phyloP scores from a whole-genome alignment of 1,140 invertebrate genomes.

The Trichoplusia ni region DNA sequence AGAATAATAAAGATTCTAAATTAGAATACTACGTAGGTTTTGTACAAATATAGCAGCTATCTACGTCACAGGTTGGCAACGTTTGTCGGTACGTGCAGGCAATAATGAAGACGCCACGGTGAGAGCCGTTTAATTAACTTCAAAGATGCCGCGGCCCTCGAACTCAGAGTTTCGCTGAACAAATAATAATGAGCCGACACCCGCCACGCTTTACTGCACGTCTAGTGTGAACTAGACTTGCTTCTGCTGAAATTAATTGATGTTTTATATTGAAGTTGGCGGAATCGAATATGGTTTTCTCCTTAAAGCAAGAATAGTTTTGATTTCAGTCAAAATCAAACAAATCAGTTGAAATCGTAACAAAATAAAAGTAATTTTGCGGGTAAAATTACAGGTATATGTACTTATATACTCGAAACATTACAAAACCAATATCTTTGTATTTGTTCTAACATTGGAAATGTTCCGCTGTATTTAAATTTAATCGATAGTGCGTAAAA shows the following conservation, averaged over 20 bases:
- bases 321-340: too few species aligned
- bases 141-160: conserved; percentile 48
- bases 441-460: too few species aligned
- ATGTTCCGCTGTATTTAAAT: too few species aligned
- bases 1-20: too few species aligned
- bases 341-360: too few species aligned
- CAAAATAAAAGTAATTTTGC: too few species aligned
- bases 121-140: conserved; percentile 66
- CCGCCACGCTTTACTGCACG: conserved; percentile 28
- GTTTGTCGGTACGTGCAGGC: conserved; percentile 18
- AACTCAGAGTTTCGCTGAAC: conserved; percentile 49
- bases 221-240: conserved; percentile 31
- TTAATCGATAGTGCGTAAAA: too few species aligned
- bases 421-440: too few species aligned
- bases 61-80: conserved; percentile 17
- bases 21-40: conserved; percentile 9
- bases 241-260: conserved; percentile 17
- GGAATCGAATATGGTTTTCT: not conserved
- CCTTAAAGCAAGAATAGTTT: not conserved
- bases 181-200: conserved; percentile 56
- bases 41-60: conserved; percentile 1
- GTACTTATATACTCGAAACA: too few species aligned
- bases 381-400: too few species aligned
- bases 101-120: conserved; percentile 60
- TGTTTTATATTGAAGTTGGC: not conserved